These are phyloP conservation scores for Apostichopus japonicus DNA, from an alignment of 35 echinoderm and acorn worm genomes.

Conservation along the genomic window DNA sequence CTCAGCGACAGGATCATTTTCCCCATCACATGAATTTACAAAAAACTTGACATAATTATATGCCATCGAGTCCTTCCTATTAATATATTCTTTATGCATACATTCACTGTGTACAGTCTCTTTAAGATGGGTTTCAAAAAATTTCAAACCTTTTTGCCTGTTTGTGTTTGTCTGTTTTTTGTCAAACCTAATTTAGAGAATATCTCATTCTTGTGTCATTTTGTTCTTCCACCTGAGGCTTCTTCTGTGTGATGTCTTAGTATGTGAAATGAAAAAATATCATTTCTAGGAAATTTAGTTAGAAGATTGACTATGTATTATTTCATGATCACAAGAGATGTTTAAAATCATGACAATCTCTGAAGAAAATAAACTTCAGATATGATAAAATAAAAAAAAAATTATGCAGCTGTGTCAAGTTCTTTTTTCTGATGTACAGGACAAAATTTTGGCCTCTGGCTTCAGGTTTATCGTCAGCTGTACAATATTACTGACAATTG, in stretches of 20 bases:
- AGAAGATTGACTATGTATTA: neutral
- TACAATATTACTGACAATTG: too few species aligned
- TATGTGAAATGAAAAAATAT: neutral
- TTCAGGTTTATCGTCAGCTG: too few species aligned
- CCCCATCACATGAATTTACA: neutral
- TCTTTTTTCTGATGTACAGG: too few species aligned
- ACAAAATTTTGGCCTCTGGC: too few species aligned
- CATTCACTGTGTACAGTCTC: neutral
- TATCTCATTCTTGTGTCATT: too few species aligned
- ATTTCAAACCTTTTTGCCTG: too few species aligned
- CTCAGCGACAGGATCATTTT: neutral
- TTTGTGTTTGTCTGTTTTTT: neutral
- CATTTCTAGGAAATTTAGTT: neutral
- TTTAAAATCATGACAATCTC: neutral
- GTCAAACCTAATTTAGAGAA: neutral
- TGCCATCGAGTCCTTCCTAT: too few species aligned
- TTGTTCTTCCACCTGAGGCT: too few species aligned
- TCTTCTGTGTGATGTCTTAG: neutral
- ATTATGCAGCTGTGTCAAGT: neutral
- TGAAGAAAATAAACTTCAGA: neutral
- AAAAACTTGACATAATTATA: too few species aligned
- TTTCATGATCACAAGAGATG: neutral
- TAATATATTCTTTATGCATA: neutral
- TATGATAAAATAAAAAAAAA: neutral
- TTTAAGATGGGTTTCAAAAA: too few species aligned